Evolutionary conservation across 2,797 vertebrate genomes (phyloP).

Genomic region (Okamejei kenojei): DNA sequence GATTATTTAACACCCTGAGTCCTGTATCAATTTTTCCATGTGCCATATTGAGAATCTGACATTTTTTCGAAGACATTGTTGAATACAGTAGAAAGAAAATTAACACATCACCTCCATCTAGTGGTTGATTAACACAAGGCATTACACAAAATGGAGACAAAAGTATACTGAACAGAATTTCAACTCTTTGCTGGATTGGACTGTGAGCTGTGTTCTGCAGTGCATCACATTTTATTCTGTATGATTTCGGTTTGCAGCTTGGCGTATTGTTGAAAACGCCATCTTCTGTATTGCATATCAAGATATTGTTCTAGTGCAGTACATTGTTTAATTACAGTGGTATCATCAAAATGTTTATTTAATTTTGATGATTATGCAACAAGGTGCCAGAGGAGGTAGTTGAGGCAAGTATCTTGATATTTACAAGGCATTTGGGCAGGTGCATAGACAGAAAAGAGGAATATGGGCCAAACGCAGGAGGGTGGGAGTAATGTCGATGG

Average conservation of each 20-base stretch:
- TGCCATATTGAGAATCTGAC: neutral
- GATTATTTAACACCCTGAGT: neutral
- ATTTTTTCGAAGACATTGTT: neutral
- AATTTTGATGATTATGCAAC: neutral
- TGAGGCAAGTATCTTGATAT: no score
- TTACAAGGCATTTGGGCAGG: no score
- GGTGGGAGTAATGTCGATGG: no score
- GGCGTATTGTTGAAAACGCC: neutral
- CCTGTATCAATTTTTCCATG: neutral
- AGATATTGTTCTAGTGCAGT: neutral
- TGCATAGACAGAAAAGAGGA: no score
- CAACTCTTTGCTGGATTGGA: neutral
- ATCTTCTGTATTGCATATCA: neutral
- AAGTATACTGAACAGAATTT: no score
- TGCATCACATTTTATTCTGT: neutral
- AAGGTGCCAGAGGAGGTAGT: no score
- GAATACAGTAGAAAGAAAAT: neutral
- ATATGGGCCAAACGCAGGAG: no score
- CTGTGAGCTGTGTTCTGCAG: neutral
- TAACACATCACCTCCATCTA: conserved; percentile 28
- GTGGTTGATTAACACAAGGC: no score
- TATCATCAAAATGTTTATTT: neutral
- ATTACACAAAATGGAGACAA: no score
- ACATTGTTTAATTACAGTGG: neutral
- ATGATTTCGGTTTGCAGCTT: neutral